Evolutionary conservation across 2,888 invertebrate genomes (phyloP), one percentile per base, ranked within the genome.

Genomic region (Eilema caniola): DNA sequence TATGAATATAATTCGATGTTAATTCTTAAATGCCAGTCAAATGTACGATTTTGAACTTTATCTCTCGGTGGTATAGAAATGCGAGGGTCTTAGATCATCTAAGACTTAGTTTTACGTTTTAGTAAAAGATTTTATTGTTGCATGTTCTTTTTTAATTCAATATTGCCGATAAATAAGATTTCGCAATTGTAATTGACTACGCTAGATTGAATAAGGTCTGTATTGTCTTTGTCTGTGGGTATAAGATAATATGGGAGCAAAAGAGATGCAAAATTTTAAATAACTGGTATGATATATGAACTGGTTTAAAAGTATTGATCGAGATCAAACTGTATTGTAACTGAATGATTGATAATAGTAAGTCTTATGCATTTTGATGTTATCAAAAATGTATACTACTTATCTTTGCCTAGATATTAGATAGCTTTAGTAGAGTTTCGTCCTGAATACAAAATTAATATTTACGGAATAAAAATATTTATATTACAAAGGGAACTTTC

Each of bases 381-480:
- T 53, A 53, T n/a, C 53, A 53, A n/a, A 53, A 53, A 53, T 47
- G 47, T 47, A 47, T 2, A 53, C 0, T 47, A 10, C n/a, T 7
- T n/a, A n/a, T 53, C 53, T 53, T 53, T 53, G 20, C n/a, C 53
- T 53, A n/a, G n/a, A n/a, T n/a, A n/a, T n/a, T n/a, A n/a, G 53
- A 65, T 25, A 61, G 12, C n/a, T 56, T 53, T 8, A n/a, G 53
- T 53, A 66, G 14, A 24, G 28, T 67, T 71, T 79, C 33, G 41
- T 69, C 62, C 14, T 61, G 63, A 64, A 71, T 70, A 70, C 33
- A 66, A 66, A 57, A 62, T 64, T 20, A 59, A 72, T 73, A 75
- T 69, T 75, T 71, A 78, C 69, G 14, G 11, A 78, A 82, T 80
- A 77, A 80, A 82, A 82, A 78, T 77, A 80, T 77, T 69, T 82